Conservation (phyloP, 2,888 invertebrate genomes). For the Falcaria lacertinaria region DNA sequence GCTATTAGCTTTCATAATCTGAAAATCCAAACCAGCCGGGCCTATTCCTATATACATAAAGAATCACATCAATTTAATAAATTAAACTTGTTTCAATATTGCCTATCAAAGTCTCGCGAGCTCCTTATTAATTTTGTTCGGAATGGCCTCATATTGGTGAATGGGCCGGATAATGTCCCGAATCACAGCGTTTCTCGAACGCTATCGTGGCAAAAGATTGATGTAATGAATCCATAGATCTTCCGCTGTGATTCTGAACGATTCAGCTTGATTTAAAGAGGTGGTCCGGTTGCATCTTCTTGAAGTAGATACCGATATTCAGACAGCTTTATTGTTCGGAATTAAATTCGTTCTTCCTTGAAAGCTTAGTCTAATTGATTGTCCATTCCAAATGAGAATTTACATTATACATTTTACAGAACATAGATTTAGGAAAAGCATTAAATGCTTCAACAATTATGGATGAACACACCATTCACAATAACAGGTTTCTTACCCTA, state of each 20-base stretch:
- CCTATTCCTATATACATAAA: too few species aligned
- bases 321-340: neutral
- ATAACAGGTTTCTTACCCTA: too few species aligned
- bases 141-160: constrained; percentile 14
- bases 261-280: neutral
- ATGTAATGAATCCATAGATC: neutral
- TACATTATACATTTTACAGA: too few species aligned
- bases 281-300: neutral
- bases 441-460: too few species aligned
- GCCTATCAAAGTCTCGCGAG: constrained; percentile 6
- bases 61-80: neutral
- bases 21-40: too few species aligned
- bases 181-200: constrained; percentile 10
- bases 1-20: too few species aligned
- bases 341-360: too few species aligned
- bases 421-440: too few species aligned
- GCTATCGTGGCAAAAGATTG: neutral
- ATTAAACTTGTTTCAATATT: constrained; percentile 1
- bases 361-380: too few species aligned
- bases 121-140: constrained; percentile 20
- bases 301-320: too few species aligned
- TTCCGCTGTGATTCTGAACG: neutral
- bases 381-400: too few species aligned
- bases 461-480: too few species aligned
- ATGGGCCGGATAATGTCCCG: constrained; percentile 18